These are phyloP conservation scores for Protobothrops mucrosquamatus DNA, from an alignment of 2,113 vertebrate species.

Conservation along the genomic window DNA sequence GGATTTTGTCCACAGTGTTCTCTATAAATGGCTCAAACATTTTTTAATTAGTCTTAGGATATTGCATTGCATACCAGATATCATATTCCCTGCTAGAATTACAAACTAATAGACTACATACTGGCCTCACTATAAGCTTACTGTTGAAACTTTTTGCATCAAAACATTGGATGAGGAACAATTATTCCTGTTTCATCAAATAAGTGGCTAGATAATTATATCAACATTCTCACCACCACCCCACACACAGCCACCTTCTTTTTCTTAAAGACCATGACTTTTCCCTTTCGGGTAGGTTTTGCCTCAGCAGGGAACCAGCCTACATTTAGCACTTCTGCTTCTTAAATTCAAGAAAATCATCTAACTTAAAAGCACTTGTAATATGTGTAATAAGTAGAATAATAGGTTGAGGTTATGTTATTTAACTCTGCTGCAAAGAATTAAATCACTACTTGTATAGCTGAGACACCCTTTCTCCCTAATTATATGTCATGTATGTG, in stretches of 20 bases:
- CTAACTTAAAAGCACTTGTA: background rate
- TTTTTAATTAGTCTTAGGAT: background rate
- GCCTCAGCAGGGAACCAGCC: background rate
- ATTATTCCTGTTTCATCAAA: background rate
- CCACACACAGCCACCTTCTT: background rate
- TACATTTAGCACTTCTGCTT: background rate
- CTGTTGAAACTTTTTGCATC: background rate
- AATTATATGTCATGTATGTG: background rate
- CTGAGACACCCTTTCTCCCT: background rate
- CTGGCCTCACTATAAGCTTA: background rate
- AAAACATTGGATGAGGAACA: background rate
- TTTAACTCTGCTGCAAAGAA: background rate
- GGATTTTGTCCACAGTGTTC: background rate
- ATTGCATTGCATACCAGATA: background rate
- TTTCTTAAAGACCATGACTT: background rate
- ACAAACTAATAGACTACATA: background rate
- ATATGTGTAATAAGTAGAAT: slow-evolving; percentile 13
- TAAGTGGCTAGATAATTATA: background rate
- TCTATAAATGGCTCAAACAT: background rate
- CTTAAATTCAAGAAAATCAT: background rate
- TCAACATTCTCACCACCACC: background rate
- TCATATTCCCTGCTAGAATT: background rate
- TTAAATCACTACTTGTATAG: background rate
- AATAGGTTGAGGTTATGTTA: background rate
- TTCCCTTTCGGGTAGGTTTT: slow-evolving; percentile 11